Evolutionary conservation across 2,797 vertebrate genomes (phyloP).

Genomic region (Tapirus indicus): DNA sequence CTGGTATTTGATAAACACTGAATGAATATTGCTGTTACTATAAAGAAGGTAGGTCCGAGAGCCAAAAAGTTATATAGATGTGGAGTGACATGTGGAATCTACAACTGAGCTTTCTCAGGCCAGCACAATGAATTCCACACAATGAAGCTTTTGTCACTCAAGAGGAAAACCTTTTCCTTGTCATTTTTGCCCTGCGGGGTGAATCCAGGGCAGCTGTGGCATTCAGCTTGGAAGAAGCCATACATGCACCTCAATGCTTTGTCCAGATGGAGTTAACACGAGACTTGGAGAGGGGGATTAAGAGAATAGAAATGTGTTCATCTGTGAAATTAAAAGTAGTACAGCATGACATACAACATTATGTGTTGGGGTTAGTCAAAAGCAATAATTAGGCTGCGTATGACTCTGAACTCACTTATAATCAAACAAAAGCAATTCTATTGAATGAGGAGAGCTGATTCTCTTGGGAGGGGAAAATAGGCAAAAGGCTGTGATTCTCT

Average conservation of each 20-base stretch:
- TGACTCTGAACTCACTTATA: constrained; percentile 53
- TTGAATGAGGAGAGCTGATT: neutral
- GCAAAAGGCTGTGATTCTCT: neutral
- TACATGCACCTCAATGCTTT: constrained; percentile 73
- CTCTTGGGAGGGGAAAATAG: neutral
- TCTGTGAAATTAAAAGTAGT: constrained; percentile 91
- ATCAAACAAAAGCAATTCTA: constrained; percentile 78
- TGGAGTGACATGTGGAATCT: neutral
- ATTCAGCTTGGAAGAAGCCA: constrained; percentile 52
- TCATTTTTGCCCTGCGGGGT: constrained; percentile 39
- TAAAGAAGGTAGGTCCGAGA: fast-evolving
- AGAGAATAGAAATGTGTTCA: constrained; percentile 89
- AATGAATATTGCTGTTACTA: neutral
- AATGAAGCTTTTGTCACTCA: fast-evolving
- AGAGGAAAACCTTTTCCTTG: neutral
- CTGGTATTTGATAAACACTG: neutral
- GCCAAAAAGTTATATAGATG: fast-evolving
- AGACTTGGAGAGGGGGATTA: constrained; percentile 76
- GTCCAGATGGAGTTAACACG: constrained; percentile 84
- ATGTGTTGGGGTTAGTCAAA: constrained; percentile 85
- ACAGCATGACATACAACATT: constrained; percentile 85
- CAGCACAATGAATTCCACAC: neutral
- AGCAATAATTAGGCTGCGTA: constrained; percentile 85
- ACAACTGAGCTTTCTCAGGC: neutral
- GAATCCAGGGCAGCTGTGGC: neutral